A percentile compares a stretch with the other conserved stretches of the same genome.
phyloP scores from a whole-genome alignment of 2,797 vertebrate species.

The Fistularia tabacaria region DNA sequence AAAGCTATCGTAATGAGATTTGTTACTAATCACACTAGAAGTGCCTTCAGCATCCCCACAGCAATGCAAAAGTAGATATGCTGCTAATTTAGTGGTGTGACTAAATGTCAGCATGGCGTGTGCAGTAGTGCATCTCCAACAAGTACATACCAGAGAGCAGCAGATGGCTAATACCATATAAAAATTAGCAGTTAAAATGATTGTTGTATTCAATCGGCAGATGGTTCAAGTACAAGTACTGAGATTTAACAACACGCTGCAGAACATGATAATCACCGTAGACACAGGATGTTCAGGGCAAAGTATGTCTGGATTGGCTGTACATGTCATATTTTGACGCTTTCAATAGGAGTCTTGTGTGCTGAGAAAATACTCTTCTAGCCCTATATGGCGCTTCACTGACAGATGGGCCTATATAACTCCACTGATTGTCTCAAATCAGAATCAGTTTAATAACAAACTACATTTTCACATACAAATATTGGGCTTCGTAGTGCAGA shows the following conservation, averaged over 20 bases:
- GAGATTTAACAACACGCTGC: neutral
- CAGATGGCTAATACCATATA: constrained; percentile 18
- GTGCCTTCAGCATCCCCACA: constrained; percentile 14
- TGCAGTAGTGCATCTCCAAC: constrained; percentile 4
- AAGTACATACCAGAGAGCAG: constrained; percentile 7
- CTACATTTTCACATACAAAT: too few species aligned
- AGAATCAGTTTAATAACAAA: neutral
- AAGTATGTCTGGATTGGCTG: constrained; percentile 15
- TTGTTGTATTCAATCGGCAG: too few species aligned
- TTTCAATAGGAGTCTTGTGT: constrained; percentile 21
- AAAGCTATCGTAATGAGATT: constrained; percentile 44
- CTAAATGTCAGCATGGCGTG: constrained; percentile 3
- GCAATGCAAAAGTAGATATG: constrained; percentile 2
- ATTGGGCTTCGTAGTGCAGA: too few species aligned
- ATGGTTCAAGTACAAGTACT: too few species aligned
- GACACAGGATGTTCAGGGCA: neutral
- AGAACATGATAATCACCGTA: neutral
- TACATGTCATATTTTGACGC: constrained; percentile 31
- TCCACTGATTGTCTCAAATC: constrained; percentile 2
- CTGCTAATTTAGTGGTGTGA: constrained; percentile 8
- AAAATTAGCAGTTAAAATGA: constrained; percentile 13
- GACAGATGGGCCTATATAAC: constrained; percentile 23
- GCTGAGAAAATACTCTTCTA: constrained; percentile 13
- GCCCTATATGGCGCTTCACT: constrained; percentile 36
- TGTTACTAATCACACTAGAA: constrained; percentile 28